A percentile compares a stretch with the other conserved stretches of the same genome.
Conservation (phyloP, 1,140 invertebrate species). For the Drosophila setifemur region DNA sequence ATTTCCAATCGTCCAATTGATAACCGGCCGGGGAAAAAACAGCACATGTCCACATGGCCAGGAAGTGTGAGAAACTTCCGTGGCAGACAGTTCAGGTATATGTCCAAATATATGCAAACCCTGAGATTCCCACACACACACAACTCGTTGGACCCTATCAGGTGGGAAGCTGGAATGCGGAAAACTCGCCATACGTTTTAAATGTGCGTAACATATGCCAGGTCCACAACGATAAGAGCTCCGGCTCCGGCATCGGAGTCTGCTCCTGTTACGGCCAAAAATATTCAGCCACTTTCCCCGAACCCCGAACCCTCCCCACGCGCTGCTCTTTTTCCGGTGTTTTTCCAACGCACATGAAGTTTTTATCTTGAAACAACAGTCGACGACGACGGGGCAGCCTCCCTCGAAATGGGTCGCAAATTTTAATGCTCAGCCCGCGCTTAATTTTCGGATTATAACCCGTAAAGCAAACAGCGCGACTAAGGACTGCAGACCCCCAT, state of each 20-base stretch:
- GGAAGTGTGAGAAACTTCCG: conserved; percentile 60
- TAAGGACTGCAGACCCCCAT: conserved; percentile 60
- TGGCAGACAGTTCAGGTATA: conserved; percentile 35
- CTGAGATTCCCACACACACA: conserved; percentile 46
- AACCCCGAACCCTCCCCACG: neutral
- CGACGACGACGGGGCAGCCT: conserved; percentile 24
- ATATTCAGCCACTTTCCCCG: conserved; percentile 11
- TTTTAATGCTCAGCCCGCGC: conserved; percentile 76
- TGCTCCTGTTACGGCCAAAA: conserved; percentile 40
- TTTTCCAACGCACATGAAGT: conserved; percentile 76
- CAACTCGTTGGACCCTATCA: conserved; percentile 39
- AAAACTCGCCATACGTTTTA: conserved; percentile 76
- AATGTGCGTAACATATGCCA: conserved; percentile 80
- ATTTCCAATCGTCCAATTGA: conserved; percentile 68
- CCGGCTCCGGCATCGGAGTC: neutral
- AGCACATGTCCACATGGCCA: conserved; percentile 48
- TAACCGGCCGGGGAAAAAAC: conserved; percentile 52
- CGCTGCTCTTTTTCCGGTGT: conserved; percentile 41
- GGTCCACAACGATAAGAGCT: conserved; percentile 62
- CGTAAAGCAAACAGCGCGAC: conserved; percentile 73
- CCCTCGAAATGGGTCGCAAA: conserved; percentile 46
- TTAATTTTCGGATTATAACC: conserved; percentile 81
- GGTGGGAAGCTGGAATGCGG: conserved; percentile 40
- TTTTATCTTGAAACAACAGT: conserved; percentile 80
- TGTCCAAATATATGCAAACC: neutral